Base-by-base conservation (phyloP, 2,888 invertebrate genomes). In the Pyrocoelia pectoralis region DNA sequence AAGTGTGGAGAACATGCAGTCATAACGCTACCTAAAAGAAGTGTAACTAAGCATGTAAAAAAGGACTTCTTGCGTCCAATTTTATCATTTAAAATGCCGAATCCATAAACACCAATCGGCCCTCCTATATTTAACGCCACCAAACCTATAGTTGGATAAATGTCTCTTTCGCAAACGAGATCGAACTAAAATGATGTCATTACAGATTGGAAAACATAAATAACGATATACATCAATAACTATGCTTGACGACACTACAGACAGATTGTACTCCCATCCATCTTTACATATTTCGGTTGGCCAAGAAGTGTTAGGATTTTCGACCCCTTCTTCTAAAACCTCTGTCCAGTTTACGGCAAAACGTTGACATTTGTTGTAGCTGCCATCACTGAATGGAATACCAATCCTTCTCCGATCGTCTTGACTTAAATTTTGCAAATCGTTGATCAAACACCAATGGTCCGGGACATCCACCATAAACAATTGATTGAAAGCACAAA, bases 401-500 rank as follows among this genome's bases (percentile, higher is more conserved):
- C 88, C 86, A 70, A 93, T 79, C 57, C 81, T 78, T 80, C 86
- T 88, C 58, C 89, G 83, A 74, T 87, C 83, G 55, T 86, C 83
- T 67, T 81, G 76, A 3, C 87, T 84, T 51, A 90, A 78, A 75
- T 87, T 85, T 2, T 72, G 62, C 60, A 94, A 81, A 69, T 89
- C 88, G 0, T 92, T 91, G 17, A 93, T 86, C 65, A 81, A 84
- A 77, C 95, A 96, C 93, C 95, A 95, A 82, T 95, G 91, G 43
- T 90, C 88, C 0, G 95, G 95, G 29, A 89, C 88, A 73, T 94
- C 91, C 2, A 94, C 88, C 92, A 96, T 94, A 82, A 97, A 96
- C 33, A 96, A 85, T 82, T 95, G 95, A 83, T 94, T 95, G 81
- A 96, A 95, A 2, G 95, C 95, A 80, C 94, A 92, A 81, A 94